Evolutionary conservation across 2,888 invertebrate species (phyloP), one percentile per base, ranked within the genome.

Genomic region (Dynastes tityus): DNA sequence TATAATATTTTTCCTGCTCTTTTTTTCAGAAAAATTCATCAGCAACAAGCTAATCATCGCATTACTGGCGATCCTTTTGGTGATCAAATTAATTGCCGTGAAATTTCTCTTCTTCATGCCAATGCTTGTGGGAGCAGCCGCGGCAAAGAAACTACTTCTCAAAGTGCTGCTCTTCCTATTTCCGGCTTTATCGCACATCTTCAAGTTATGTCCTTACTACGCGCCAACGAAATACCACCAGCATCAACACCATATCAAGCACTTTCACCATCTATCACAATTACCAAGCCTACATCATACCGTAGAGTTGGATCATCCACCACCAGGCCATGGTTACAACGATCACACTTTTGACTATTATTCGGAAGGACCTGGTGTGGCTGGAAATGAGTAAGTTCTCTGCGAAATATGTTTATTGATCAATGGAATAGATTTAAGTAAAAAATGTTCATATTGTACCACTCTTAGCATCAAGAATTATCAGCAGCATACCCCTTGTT

Each of bases 171-270:
- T 96, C 29, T 96, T 96, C 90, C 86, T 96, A 55, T 95, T 96
- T 89, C 96, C 96, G 0, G 95, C 95, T 0, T 88, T 96, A 80
- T 93, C 95, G 77, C 95, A 96, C 86, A 91, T 96, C 80, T 96
- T 96, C 90, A 96, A 96, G 87, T 90, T 96, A 16, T 96, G 96
- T 88, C 94, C 95, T 4, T 94, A 94, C 90, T 96, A 95, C 85
- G 95, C 95, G 82, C 92, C 94, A 83, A 93, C 94, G 64, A 95
- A 95, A 85, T 94, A 91, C 84, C 95, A 96, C 87, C 95, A 95
- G 84, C 95, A 95, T 85, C 95, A 95, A 85, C 95, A 95, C 87
- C 90, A 94, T 89, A 93, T 95, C 79, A 93, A 94, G 55, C 95
- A 95, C 89, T 93, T 94, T 83, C 94, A 95, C 88, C 93, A 93